Conservation (phyloP, 2,113 vertebrate species). For the Bos javanicus region DNA sequence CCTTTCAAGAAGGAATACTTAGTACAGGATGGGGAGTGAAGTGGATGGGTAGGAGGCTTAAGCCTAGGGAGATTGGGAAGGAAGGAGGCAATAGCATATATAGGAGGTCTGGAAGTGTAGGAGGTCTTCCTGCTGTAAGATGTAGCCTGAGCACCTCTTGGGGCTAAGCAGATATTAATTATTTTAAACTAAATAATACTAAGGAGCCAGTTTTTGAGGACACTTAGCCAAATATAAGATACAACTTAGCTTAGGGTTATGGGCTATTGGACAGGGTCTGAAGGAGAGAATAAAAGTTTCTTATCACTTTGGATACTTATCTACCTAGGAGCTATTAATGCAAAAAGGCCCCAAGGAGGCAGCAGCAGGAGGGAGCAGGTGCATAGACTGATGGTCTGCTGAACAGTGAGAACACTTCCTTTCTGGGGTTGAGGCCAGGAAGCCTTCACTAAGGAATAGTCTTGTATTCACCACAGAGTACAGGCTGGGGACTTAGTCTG, state of each 20-base stretch:
- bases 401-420: constrained; percentile 35
- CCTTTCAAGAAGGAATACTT: neutral
- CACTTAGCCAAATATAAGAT: neutral
- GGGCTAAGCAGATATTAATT: neutral
- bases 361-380: constrained; percentile 42
- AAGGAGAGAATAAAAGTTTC: neutral
- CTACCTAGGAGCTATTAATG: neutral
- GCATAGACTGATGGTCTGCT: constrained; percentile 42
- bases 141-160: neutral
- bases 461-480: constrained; percentile 21
- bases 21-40: neutral
- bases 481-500: constrained; percentile 3
- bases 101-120: neutral
- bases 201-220: neutral
- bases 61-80: neutral
- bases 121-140: neutral
- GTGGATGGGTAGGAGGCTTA: neutral
- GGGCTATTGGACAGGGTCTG: neutral
- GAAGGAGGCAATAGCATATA: neutral
- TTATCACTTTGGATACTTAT: neutral
- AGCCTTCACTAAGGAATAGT: constrained; percentile 31
- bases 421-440: constrained; percentile 13
- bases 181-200: neutral
- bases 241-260: neutral
- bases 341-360: neutral